phyloP scores from a whole-genome alignment of 2,888 invertebrate species.

The Hemithea aestivaria region DNA sequence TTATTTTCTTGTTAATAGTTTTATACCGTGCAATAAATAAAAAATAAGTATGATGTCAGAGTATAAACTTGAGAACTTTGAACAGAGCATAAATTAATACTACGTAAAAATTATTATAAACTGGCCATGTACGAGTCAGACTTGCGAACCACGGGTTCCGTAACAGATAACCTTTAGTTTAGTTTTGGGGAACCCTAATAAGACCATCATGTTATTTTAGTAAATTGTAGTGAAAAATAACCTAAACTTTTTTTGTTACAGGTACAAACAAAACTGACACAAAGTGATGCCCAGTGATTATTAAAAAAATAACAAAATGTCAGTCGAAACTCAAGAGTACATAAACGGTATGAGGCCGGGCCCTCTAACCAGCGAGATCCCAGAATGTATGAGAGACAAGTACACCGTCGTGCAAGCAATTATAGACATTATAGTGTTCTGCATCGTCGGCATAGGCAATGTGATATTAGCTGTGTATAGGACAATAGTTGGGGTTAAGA shows the following conservation, averaged over 20 bases:
- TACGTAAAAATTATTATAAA: no score
- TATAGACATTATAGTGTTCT: slow-evolving; percentile 78
- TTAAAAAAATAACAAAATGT: slow-evolving; percentile 40
- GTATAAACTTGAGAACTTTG: no score
- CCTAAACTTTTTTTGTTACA: slow-evolving; percentile 37
- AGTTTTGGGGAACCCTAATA: no score
- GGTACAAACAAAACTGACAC: slow-evolving; percentile 26
- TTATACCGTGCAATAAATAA: no score
- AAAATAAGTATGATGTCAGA: no score
- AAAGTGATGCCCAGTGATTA: slow-evolving; percentile 46
- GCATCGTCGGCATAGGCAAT: slow-evolving; percentile 66
- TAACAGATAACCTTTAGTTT: no score
- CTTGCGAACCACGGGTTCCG: no score
- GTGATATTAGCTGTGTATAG: slow-evolving; percentile 79
- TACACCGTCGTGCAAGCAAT: slow-evolving; percentile 74
- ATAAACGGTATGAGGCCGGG: slow-evolving; percentile 65
- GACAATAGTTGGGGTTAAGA: slow-evolving; percentile 80
- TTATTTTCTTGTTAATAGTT: no score
- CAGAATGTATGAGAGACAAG: slow-evolving; percentile 71
- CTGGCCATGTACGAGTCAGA: no score
- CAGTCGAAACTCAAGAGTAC: slow-evolving; percentile 63
- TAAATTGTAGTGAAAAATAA: no score
- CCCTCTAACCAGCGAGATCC: slow-evolving; percentile 68
- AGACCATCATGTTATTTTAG: no score
- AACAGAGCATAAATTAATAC: no score